A percentile compares a stretch with the other conserved stretches of the same genome.
These are phyloP conservation scores for Erythrolamprus reginae DNA, from an alignment of 2,113 vertebrate species.

Conservation along the genomic window DNA sequence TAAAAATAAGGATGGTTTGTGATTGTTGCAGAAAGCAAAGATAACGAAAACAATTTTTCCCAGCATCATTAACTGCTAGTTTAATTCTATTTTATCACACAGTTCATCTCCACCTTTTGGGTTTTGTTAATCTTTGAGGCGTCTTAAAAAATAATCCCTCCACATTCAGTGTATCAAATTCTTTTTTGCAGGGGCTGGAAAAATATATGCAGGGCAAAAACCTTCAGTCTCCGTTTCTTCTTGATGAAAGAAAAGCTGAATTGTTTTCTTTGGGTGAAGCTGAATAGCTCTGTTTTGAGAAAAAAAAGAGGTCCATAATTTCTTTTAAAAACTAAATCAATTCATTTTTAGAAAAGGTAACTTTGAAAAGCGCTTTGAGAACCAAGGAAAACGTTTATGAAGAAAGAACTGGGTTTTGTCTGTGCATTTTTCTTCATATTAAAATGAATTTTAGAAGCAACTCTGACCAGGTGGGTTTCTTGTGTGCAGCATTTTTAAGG, in stretches of 20 bases:
- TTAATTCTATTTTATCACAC: background rate
- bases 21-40: background rate
- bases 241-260: conserved; percentile 64
- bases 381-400: background rate
- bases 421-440: background rate
- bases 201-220: conserved; percentile 68
- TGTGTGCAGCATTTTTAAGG: background rate
- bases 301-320: background rate
- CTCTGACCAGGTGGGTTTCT: background rate
- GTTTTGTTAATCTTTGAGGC: background rate
- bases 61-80: background rate
- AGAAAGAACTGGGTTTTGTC: background rate
- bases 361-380: background rate
- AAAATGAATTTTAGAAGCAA: background rate
- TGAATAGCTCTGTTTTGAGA: background rate
- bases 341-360: background rate
- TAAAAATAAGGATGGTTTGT: background rate
- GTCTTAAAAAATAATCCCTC: background rate
- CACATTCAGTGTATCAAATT: background rate
- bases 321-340: background rate
- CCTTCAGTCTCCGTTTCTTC: conserved; percentile 72
- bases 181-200: conserved; percentile 77
- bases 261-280: conserved; percentile 46
- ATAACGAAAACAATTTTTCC: background rate
- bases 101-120: background rate